These are phyloP conservation scores for Cydia splendana DNA, from an alignment of 1,140 invertebrate species.

Conservation along the genomic window DNA sequence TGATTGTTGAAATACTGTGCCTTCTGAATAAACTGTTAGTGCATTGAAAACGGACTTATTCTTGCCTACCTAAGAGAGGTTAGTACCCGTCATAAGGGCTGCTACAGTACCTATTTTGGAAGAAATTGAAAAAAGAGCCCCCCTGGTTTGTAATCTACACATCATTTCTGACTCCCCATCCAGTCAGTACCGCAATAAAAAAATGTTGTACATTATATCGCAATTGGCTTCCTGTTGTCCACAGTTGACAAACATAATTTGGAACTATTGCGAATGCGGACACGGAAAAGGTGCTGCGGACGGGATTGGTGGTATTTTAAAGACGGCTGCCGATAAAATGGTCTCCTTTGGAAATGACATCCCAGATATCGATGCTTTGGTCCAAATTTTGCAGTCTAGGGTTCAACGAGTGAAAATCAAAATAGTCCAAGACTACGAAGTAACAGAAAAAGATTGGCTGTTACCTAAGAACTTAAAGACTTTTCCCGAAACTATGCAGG, in stretches of 20 bases:
- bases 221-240: slow-evolving; percentile 34
- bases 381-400: slow-evolving; percentile 11
- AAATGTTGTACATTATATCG: slow-evolving; percentile 41
- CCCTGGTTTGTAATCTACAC: too few relatives aligned
- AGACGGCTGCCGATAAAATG: slow-evolving; percentile 35
- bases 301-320: slow-evolving; percentile 40
- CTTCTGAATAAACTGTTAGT: too few relatives aligned
- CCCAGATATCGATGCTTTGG: slow-evolving; percentile 33
- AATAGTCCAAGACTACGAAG: slow-evolving; percentile 21
- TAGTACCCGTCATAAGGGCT: too few relatives aligned
- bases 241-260: slow-evolving; percentile 35
- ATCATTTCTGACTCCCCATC: slow-evolving; percentile 39
- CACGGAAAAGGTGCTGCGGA: slow-evolving; percentile 44
- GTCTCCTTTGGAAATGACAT: slow-evolving; percentile 36
- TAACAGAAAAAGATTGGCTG: slow-evolving; percentile 25
- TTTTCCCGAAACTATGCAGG: slow-evolving; percentile 33
- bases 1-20: too few relatives aligned
- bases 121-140: too few relatives aligned
- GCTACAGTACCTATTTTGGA: too few relatives aligned
- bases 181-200: slow-evolving; percentile 40
- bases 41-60: too few relatives aligned
- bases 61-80: too few relatives aligned
- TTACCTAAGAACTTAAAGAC: slow-evolving; percentile 19
- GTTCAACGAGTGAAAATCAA: slow-evolving; percentile 11
- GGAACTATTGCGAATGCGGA: slow-evolving; percentile 40